A percentile compares a stretch with the other conserved stretches of the same genome.
Conservation (phyloP, 2,888 invertebrate genomes). For the Listrodromus nycthemerus region DNA sequence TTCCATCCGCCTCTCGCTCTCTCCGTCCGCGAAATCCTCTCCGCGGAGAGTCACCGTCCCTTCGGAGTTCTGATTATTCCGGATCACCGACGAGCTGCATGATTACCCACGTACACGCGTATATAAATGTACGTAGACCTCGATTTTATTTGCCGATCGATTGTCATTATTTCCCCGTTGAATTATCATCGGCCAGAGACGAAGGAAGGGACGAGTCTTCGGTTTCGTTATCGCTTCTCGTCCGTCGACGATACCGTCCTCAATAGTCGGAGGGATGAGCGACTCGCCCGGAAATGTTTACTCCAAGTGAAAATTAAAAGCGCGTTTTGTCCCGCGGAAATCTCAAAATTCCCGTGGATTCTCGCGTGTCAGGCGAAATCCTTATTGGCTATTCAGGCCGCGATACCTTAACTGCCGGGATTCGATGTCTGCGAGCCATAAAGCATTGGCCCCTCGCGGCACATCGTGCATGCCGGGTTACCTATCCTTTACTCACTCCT, state of each 20-base stretch:
- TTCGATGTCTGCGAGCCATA: conserved; percentile 80
- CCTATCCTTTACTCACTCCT: conserved; percentile 61
- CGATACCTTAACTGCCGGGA: conserved; percentile 78
- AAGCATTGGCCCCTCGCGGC: conserved; percentile 74
- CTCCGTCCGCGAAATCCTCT: background rate
- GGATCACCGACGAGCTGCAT: conserved; percentile 16
- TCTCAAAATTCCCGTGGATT: conserved; percentile 67
- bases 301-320: background rate
- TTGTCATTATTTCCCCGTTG: background rate
- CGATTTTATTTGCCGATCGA: conserved; percentile 29
- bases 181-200: background rate
- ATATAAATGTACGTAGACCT: background rate
- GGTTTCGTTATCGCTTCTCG: background rate
- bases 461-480: conserved; percentile 67
- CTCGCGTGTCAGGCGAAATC: conserved; percentile 77
- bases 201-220: background rate
- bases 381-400: conserved; percentile 78
- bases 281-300: background rate
- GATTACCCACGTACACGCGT: conserved; percentile 11
- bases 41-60: conserved; percentile 8
- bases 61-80: conserved; percentile 42
- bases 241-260: background rate
- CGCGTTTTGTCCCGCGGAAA: conserved; percentile 46
- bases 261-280: too few relatives aligned
- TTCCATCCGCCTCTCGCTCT: conserved; percentile 28